Evolutionary conservation across 2,113 vertebrate species (phyloP).

Genomic region (Coregonus clupeaformis): DNA sequence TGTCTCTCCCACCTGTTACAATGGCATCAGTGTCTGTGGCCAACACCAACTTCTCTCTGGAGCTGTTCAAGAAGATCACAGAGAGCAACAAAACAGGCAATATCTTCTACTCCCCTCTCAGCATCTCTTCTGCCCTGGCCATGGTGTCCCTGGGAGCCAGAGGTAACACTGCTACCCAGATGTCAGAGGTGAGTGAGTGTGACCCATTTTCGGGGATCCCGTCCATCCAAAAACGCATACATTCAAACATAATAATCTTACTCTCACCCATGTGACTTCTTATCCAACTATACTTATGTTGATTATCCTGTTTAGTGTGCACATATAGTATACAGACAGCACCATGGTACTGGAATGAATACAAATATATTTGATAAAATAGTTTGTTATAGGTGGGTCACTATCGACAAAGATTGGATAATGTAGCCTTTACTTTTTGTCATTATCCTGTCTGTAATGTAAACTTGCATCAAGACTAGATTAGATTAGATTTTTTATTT

Average conservation of each 20-base stretch:
- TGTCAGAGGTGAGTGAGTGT: conserved; percentile 77
- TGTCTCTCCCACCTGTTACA: conserved; percentile 16
- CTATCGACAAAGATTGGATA: no score
- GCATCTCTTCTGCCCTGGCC: conserved; percentile 80
- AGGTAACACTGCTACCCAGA: conserved; percentile 79
- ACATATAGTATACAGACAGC: no score
- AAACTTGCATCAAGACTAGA: no score
- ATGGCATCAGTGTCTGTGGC: conserved; percentile 64
- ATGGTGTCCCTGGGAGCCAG: conserved; percentile 82
- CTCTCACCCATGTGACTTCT: no score
- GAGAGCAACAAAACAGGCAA: conserved; percentile 61
- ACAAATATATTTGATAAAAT: no score
- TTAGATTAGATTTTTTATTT: no score
- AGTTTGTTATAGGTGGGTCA: no score
- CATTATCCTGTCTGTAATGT: no score
- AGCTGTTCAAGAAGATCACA: conserved; percentile 77
- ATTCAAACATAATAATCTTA: neutral
- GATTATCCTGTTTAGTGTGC: neutral
- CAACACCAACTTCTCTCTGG: conserved; percentile 79
- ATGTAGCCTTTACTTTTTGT: no score
- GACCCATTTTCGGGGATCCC: neutral
- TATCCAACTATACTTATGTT: neutral
- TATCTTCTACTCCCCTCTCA: conserved; percentile 82
- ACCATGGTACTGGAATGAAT: no score
- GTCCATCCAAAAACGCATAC: neutral